A percentile compares a stretch with the other conserved stretches of the same genome.
Conservation (phyloP, 2,113 vertebrate species). For the Tympanuchus pallidicinctus region DNA sequence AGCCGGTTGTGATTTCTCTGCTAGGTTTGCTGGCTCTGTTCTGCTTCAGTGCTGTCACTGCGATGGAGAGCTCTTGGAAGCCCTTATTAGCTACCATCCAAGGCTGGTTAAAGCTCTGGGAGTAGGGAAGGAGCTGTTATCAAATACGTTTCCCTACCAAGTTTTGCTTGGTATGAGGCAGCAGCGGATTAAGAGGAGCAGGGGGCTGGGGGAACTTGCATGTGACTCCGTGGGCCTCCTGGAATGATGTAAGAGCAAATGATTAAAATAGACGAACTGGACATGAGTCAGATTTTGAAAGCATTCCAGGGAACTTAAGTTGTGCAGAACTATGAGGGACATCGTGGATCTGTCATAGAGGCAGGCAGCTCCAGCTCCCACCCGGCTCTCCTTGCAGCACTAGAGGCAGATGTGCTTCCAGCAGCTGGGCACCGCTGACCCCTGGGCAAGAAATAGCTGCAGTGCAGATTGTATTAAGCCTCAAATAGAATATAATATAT, state of each 20-base stretch:
- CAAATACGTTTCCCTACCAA: background rate
- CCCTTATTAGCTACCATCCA: background rate
- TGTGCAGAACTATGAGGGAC: slow-evolving; percentile 60
- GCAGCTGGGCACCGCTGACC: background rate
- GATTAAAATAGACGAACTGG: slow-evolving; percentile 75
- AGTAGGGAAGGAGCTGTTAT: background rate
- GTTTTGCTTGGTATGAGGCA: background rate
- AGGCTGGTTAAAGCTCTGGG: background rate
- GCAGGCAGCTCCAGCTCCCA: background rate
- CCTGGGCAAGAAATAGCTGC: background rate
- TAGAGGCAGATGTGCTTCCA: background rate
- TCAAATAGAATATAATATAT: background rate
- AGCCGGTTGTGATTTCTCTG: background rate
- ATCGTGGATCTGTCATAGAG: slow-evolving; percentile 49
- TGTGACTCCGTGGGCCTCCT: slow-evolving; percentile 60
- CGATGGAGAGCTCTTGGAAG: background rate
- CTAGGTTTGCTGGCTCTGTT: background rate
- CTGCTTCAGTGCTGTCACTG: background rate
- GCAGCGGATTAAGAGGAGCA: background rate
- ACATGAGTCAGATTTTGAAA: slow-evolving; percentile 76
- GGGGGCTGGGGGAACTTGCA: slow-evolving; percentile 39
- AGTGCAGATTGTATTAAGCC: background rate
- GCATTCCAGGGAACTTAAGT: slow-evolving; percentile 60
- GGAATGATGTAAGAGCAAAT: slow-evolving; percentile 70
- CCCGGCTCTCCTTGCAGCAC: background rate